phyloP scores from a whole-genome alignment of 2,888 invertebrate species.

The Acrobasis repandana region DNA sequence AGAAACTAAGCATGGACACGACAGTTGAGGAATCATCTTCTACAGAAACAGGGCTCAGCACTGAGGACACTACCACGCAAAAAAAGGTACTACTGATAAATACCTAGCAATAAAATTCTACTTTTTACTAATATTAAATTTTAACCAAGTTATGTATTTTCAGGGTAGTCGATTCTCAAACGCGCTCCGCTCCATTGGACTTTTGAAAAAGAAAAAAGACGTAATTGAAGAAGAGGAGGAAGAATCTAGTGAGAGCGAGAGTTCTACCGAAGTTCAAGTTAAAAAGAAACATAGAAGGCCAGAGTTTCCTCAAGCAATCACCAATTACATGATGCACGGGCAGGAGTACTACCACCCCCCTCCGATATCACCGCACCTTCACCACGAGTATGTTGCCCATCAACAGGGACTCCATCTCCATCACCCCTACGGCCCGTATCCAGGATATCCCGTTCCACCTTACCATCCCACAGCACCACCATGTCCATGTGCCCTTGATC shows the following conservation, averaged over 20 bases:
- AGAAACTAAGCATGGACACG: conserved; percentile 57
- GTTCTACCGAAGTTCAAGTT: conserved; percentile 46
- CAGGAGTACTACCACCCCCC: conserved; percentile 57
- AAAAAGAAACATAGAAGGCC: conserved; percentile 35
- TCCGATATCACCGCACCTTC: conserved; percentile 37
- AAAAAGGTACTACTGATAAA: conserved; percentile 42
- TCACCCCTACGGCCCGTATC: conserved; percentile 21
- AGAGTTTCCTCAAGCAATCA: conserved; percentile 59
- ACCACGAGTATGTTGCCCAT: conserved; percentile 25
- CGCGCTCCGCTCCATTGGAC: conserved; percentile 53
- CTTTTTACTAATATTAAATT: no score
- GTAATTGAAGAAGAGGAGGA: conserved; percentile 48
- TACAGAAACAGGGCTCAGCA: conserved; percentile 51
- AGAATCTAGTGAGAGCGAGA: conserved; percentile 56
- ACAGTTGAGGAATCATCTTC: conserved; percentile 43
- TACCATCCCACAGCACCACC: conserved; percentile 36
- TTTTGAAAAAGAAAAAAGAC: conserved; percentile 60
- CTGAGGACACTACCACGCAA: conserved; percentile 33
- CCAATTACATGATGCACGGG: conserved; percentile 59
- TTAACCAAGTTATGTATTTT: not conserved
- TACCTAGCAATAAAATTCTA: no score
- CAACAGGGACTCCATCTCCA: conserved; percentile 13
- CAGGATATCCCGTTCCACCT: conserved; percentile 21
- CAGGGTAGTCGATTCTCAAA: conserved; percentile 49
- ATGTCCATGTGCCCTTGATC: conserved; percentile 38